Base-by-base conservation (phyloP, 2,113 vertebrate species). In the Ivindomyrus marchei region DNA sequence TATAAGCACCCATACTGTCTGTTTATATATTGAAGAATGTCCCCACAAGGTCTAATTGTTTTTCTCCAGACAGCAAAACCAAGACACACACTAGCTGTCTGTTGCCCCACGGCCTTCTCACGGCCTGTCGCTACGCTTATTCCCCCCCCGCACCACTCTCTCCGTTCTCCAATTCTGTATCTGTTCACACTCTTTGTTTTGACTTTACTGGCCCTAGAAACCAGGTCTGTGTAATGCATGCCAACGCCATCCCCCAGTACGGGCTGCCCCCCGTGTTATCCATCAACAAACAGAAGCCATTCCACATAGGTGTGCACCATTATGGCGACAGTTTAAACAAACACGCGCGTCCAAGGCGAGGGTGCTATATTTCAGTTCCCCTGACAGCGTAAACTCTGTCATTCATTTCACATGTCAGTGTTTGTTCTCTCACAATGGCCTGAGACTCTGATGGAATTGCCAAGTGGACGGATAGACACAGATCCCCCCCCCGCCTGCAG, bases 271-370 rank as follows among this genome's bases (percentile, higher is more conserved):
- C 5, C n/a, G 19, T 17, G n/a, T 83, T 83, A 53, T 53, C 17
- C 31, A 77, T 77, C 70, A 56, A 10, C 49, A 53, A 49, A 36
- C 42, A 84, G 49, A 87, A 87, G 74, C 31, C 66, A 24, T 74
- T n/a, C 46, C 42, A 53, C 70, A 80, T 53, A 45, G 66, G 31
- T 84, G 77, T 15, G 74, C 11, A 52, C 70, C 11, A 83, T 89
- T 89, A 53, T 84, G 74, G 31, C 77, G 36, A 58, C 27, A 53
- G n/a, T 53, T 89, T 89, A 80, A 89, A 89, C 70, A 83, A 83
- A 80, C 88, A 88, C 3, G 13, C 45, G 27, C 56, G n/a, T 88
- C 62, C 87, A 24, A 42, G 83, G n/a, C 50, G n/a, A 19, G 11
- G 49, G 49, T 47, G 17, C 50, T 87, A 53, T 87, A 39, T 87